These are phyloP conservation scores for Dromaius novaehollandiae DNA, from an alignment of 2,113 vertebrate species.

Conservation along the genomic window DNA sequence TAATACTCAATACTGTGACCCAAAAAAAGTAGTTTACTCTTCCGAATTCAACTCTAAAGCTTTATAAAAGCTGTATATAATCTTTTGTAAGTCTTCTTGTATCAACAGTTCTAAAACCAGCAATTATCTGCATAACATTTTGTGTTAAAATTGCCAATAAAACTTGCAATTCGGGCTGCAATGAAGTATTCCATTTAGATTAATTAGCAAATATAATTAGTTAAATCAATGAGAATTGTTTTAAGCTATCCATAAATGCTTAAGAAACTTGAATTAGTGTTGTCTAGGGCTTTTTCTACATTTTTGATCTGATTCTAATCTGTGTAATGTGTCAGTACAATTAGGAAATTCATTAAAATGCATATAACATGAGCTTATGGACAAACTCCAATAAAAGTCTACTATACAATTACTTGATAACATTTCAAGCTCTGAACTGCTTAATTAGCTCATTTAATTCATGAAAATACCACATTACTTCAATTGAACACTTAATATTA, in stretches of 20 bases:
- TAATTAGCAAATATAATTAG: slow-evolving; percentile 14
- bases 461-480: slow-evolving; percentile 17
- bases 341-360: slow-evolving; percentile 26
- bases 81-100: neutral
- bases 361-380: neutral
- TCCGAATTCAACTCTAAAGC: neutral
- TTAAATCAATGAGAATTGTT: slow-evolving; percentile 18
- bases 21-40: neutral
- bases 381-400: neutral
- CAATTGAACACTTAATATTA: neutral
- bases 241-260: neutral
- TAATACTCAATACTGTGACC: slow-evolving; percentile 26
- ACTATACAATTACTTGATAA: neutral
- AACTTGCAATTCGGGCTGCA: neutral
- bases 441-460: slow-evolving; percentile 41
- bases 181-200: slow-evolving; percentile 2
- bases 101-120: neutral
- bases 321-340: neutral
- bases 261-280: neutral
- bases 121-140: slow-evolving; percentile 2
- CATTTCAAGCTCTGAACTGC: neutral
- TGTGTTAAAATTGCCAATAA: neutral
- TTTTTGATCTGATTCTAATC: slow-evolving; percentile 32
- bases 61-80: neutral
- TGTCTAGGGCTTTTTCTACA: neutral